These are phyloP conservation scores for Megastigmus dorsalis DNA, from an alignment of 2,888 invertebrate species.

Conservation along the genomic window DNA sequence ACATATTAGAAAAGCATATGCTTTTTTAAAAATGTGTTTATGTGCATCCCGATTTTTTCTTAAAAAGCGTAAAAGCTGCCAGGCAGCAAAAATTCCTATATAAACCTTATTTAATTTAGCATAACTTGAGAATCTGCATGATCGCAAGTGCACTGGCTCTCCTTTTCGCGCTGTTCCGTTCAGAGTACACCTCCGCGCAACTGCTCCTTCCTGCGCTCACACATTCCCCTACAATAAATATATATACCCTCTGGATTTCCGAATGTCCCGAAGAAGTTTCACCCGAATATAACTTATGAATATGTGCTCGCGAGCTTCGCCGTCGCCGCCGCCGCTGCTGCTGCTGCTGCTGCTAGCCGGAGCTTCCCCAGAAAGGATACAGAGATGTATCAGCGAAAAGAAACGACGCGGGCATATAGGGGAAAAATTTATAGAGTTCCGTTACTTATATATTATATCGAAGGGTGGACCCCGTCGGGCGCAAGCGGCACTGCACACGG, in stretches of 20 bases:
- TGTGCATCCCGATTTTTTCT: no score
- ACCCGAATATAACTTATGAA: slow-evolving; percentile 37
- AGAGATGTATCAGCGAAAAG: slow-evolving; percentile 43
- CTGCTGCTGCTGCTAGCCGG: no score
- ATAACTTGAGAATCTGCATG: slow-evolving; percentile 19
- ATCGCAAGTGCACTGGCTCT: no score
- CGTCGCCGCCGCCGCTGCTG: not conserved
- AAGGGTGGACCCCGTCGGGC: no score
- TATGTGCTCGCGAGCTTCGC: slow-evolving; percentile 2
- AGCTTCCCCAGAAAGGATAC: slow-evolving; percentile 35
- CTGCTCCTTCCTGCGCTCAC: not conserved
- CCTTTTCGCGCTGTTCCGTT: no score
- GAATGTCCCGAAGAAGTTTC: slow-evolving; percentile 35
- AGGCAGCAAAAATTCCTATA: no score
- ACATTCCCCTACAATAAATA: slow-evolving; percentile 26
- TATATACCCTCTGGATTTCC: slow-evolving; percentile 19
- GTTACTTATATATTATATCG: no score
- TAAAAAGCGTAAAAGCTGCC: no score
- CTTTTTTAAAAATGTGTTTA: no score
- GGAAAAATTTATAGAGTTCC: slow-evolving; percentile 42
- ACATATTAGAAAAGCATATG: no score
- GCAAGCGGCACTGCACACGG: not conserved
- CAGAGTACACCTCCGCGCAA: no score
- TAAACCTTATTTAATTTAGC: no score
- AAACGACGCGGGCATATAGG: slow-evolving; percentile 19